A percentile compares a stretch with the other conserved stretches of the same genome.
Conservation (phyloP, 2,797 vertebrate genomes). For the Vultur gryphus region DNA sequence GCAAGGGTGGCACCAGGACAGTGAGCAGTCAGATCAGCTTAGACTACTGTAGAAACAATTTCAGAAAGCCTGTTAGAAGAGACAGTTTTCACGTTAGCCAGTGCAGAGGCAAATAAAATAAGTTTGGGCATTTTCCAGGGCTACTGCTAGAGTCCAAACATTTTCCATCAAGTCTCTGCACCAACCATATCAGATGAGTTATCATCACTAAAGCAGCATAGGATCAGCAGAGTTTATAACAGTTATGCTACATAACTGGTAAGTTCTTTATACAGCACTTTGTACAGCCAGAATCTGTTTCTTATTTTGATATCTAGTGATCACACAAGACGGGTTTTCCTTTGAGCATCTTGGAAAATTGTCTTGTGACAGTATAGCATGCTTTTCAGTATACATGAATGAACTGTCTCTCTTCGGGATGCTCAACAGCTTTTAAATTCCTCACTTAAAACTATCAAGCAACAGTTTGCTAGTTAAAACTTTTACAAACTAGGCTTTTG, state of each 20-base stretch:
- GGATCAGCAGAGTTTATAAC: neutral
- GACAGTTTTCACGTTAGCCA: neutral
- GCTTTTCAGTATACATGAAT: neutral
- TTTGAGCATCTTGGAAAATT: neutral
- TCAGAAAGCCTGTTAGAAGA: neutral
- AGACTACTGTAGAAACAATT: neutral
- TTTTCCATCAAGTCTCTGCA: neutral
- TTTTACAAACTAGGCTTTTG: neutral
- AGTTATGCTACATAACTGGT: rapidly evolving
- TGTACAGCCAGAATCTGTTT: rapidly evolving
- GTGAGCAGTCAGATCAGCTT: neutral
- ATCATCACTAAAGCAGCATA: neutral
- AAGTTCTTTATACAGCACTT: neutral
- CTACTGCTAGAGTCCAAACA: neutral
- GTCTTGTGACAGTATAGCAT: neutral
- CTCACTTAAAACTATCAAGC: neutral
- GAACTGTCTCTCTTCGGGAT: neutral
- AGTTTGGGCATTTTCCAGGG: neutral
- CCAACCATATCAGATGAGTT: rapidly evolving
- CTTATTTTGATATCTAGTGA: neutral
- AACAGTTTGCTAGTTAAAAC: neutral
- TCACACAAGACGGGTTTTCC: neutral
- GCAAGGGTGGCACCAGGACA: neutral
- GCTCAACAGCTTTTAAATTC: neutral
- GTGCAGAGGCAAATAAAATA: neutral